A percentile compares a stretch with the other conserved stretches of the same genome.
These are phyloP conservation scores for Rhizomys pruinosus DNA, from an alignment of 2,113 vertebrate genomes.

Conservation along the genomic window DNA sequence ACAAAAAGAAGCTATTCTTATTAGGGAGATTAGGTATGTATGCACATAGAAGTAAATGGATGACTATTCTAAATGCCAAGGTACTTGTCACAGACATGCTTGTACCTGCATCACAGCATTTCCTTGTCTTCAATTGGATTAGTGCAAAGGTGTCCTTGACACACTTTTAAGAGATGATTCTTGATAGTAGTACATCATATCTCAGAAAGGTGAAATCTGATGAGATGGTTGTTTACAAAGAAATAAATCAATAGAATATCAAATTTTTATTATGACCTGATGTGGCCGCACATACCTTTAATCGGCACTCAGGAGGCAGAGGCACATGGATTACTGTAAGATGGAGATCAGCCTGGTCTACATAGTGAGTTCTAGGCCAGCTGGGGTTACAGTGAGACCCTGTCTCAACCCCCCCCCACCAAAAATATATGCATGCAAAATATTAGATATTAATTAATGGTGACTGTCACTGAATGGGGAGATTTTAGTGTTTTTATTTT, in stretches of 20 bases:
- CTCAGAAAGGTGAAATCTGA: slow-evolving; percentile 12
- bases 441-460: not conserved
- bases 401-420: too few relatives aligned
- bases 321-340: too few relatives aligned
- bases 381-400: too few relatives aligned
- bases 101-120: not conserved
- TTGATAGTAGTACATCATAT: not conserved
- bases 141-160: not conserved
- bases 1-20: slow-evolving; percentile 36
- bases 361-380: too few relatives aligned
- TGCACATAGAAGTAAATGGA: not conserved
- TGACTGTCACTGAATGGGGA: not conserved
- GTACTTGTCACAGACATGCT: not conserved
- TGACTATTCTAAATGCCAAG: not conserved
- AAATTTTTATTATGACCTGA: slow-evolving; percentile 1
- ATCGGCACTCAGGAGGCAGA: too few relatives aligned
- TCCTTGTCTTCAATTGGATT: not conserved
- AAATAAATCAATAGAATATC: not conserved
- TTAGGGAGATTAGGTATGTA: not conserved
- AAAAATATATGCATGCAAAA: not conserved
- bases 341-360: too few relatives aligned
- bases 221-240: slow-evolving; percentile 7
- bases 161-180: not conserved
- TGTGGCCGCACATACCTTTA: too few relatives aligned
- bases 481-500: not conserved